Evolutionary conservation across 2,888 invertebrate genomes (phyloP), one percentile per base, ranked within the genome.

Genomic region (Drosophila kuntzei): DNA sequence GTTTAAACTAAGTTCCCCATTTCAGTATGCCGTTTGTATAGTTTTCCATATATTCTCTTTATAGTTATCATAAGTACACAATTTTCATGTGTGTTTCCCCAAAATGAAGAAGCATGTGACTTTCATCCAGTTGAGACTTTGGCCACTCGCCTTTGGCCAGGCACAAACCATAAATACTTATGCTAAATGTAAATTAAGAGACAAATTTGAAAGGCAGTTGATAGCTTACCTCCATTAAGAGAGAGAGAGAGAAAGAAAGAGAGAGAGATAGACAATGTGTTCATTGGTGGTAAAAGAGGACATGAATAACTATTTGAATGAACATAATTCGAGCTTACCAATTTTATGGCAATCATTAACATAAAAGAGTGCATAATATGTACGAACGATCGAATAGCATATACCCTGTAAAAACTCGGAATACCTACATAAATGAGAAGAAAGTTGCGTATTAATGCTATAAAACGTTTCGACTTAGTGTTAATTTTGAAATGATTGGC

Each of bases 21-120:
- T 71, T 51, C 43, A 43, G 49, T 36, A 66, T 46, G 39, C 59
- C 47, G 46, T 62, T 75, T 72, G 53, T 53, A 43, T 41, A 34
- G 36, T 20, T 57, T 60, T 51, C 57, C 55, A 76, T 70, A 49
- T 44, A 81, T 69, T 50, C 50, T 58, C 59, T 44, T 53, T 62
- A 71, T 72, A 62, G 74, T 72, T 83, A 75, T 80, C 87, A 75
- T 86, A 80, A 82, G 87, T 68, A 80, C 70, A 64, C 77, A 77
- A 72, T 68, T 79, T 51, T 44, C 37, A 51, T 60, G 51, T 61
- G 44, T 49, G 36, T 64, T 54, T 18, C 41, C 34, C 44, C 3
- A 44, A 46, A 43, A 16, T 12, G 11, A 29, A 14, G 34, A 8
- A 16, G 7, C 12, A 18, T 7, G 32, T 36, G 14, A 41, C 55